Base-by-base conservation (phyloP, 2,113 vertebrate species). In the Phalacrocorax pelagicus region DNA sequence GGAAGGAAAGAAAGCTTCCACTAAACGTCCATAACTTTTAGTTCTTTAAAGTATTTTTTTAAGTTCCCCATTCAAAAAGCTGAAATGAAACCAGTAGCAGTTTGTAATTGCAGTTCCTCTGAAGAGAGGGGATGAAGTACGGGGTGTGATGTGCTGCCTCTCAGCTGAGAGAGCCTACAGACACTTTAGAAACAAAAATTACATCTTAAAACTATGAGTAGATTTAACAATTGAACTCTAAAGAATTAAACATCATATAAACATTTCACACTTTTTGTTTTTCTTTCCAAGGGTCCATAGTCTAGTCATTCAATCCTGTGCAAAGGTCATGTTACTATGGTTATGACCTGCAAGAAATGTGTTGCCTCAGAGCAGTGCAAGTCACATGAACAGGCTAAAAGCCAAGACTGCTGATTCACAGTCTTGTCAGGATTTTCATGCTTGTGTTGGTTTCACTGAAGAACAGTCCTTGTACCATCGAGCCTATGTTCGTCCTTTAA, bases 401-500 rank as follows among this genome's bases (percentile, higher is more conserved):
- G 96, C 90, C 93, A 96, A 93, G 94, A 38, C 74, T 66, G 86
- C 85, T 90, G 87, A 95, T 96, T 86, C 89, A 81, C 84, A 86
- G 93, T 84, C 96, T 77, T 92, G 82, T 82, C 75, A 83, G 96
- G 96, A 63, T 92, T 91, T 95, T 62, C 88, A 42, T 74, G 88
- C 95, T 86, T 79, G 36, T 71, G 70, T 88, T n/a, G 88, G 81
- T 69, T 38, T 95, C 57, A 7, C 62, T 59, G 72, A 57, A 88
- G 94, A 95, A 70, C 5, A 81, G 86, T 88, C 75, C 74, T 72
- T 52, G 24, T 32, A 8, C 80, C 92, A 66, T 9, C 20, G 49
- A 32, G 51, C 95, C 96, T 98, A 99, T 98, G 99, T 99, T 96
- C 99, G 97, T 46, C 99, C 99, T 98, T 99, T 99, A 70, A 99